These are phyloP conservation scores for Diadophis punctatus DNA, from an alignment of 2,113 vertebrate species.

Conservation along the genomic window DNA sequence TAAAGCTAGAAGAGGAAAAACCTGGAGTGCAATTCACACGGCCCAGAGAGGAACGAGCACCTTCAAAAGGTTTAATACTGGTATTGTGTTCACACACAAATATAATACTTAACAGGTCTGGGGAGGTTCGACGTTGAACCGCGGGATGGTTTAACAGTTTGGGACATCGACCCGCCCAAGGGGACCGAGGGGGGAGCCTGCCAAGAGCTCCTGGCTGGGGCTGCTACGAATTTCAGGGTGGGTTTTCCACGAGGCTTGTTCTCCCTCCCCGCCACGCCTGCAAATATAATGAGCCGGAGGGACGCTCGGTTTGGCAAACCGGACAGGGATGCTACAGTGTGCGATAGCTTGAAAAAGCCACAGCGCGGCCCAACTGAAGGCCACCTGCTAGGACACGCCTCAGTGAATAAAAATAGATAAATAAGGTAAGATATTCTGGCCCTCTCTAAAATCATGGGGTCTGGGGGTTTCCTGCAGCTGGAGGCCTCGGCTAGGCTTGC, in stretches of 20 bases:
- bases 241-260: not conserved
- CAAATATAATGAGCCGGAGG: not conserved
- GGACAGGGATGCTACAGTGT: too few species aligned
- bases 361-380: not conserved
- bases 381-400: too few species aligned
- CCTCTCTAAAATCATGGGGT: not conserved
- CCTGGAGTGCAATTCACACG: conserved; percentile 47
- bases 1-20: conserved; percentile 24
- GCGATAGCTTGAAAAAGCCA: not conserved
- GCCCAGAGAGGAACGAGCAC: conserved; percentile 46
- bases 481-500: not conserved
- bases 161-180: conserved; percentile 30
- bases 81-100: conserved; percentile 76
- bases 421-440: not conserved
- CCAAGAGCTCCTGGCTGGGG: too few species aligned
- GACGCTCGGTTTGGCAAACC: not conserved
- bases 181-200: not conserved
- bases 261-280: fast-evolving
- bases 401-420: not conserved
- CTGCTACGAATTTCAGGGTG: not conserved
- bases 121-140: conserved; percentile 67
- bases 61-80: conserved; percentile 76
- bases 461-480: not conserved
- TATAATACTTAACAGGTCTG: conserved; percentile 71
- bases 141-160: conserved; percentile 47